A percentile compares a stretch with the other conserved stretches of the same genome.
phyloP scores from a whole-genome alignment of 2,888 invertebrate genomes.

The Suillia variegata region DNA sequence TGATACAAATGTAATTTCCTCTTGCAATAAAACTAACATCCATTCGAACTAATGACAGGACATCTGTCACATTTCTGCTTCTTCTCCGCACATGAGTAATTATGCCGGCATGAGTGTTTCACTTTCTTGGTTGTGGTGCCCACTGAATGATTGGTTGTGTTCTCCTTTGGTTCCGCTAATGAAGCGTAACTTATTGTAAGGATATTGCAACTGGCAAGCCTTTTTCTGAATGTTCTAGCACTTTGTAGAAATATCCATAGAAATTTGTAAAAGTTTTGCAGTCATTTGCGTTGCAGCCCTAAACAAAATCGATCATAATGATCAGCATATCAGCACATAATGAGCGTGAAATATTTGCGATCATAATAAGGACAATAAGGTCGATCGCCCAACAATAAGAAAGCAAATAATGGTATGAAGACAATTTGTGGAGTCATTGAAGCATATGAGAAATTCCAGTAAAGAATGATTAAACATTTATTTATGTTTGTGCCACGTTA shows the following conservation, averaged over 20 bases:
- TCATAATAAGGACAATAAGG: slow-evolving; percentile 38
- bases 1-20: slow-evolving; percentile 9
- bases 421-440: slow-evolving; percentile 13
- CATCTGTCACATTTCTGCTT: slow-evolving; percentile 38
- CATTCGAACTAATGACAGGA: slow-evolving; percentile 35
- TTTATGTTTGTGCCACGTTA: too few relatives aligned
- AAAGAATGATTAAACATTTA: too few relatives aligned
- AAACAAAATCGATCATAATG: not conserved
- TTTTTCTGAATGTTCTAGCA: too few relatives aligned
- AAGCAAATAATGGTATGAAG: slow-evolving; percentile 16
- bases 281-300: not conserved
- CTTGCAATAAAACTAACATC: slow-evolving; percentile 8
- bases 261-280: too few relatives aligned
- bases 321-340: slow-evolving; percentile 9
- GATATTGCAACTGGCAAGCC: too few relatives aligned
- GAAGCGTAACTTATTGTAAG: slow-evolving; percentile 38
- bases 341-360: slow-evolving; percentile 48
- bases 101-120: slow-evolving; percentile 34
- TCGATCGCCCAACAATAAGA: slow-evolving; percentile 27
- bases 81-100: slow-evolving; percentile 43
- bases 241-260: too few relatives aligned
- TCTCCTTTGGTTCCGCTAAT: slow-evolving; percentile 33
- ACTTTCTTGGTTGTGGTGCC: slow-evolving; percentile 32
- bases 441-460: slow-evolving; percentile 24
- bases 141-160: not conserved